These are phyloP conservation scores for Rotaria macrura DNA, from an alignment of 2,888 invertebrate species.

Conservation along the genomic window DNA sequence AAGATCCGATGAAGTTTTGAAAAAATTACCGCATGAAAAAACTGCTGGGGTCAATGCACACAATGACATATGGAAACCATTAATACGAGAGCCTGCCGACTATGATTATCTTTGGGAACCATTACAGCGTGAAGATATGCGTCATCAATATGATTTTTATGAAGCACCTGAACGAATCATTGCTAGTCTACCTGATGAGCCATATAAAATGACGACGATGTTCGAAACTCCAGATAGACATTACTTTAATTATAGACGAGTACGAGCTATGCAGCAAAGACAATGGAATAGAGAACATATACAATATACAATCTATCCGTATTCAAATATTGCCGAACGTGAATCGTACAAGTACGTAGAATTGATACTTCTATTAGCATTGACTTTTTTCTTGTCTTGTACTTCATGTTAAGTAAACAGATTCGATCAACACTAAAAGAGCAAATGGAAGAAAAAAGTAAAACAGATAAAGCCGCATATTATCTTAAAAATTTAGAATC, in stretches of 20 bases:
- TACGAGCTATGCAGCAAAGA: slow-evolving; percentile 23
- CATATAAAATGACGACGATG: slow-evolving; percentile 20
- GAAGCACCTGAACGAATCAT: not conserved
- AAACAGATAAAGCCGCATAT: not conserved
- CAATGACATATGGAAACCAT: slow-evolving; percentile 8
- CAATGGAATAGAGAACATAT: slow-evolving; percentile 30
- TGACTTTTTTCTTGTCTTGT: no score
- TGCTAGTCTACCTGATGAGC: slow-evolving; percentile 23
- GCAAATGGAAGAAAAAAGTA: slow-evolving; percentile 31
- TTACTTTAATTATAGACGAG: slow-evolving; percentile 27
- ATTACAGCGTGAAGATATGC: not conserved
- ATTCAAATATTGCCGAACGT: slow-evolving; percentile 21
- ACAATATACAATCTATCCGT: slow-evolving; percentile 32
- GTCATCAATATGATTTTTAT: slow-evolving; percentile 2
- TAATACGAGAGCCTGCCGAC: not conserved
- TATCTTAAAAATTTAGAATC: slow-evolving; percentile 17
- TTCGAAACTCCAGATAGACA: slow-evolving; percentile 29
- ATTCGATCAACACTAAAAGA: slow-evolving; percentile 30
- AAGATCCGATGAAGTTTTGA: not conserved
- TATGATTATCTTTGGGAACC: slow-evolving; percentile 15
- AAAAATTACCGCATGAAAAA: not conserved
- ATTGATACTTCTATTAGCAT: not conserved
- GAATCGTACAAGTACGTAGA: slow-evolving; percentile 29
- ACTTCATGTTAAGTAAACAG: slow-evolving; percentile 18
- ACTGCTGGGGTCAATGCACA: not conserved